Base-by-base conservation (phyloP, 1,140 invertebrate species). In the Harlomillsia oculata region DNA sequence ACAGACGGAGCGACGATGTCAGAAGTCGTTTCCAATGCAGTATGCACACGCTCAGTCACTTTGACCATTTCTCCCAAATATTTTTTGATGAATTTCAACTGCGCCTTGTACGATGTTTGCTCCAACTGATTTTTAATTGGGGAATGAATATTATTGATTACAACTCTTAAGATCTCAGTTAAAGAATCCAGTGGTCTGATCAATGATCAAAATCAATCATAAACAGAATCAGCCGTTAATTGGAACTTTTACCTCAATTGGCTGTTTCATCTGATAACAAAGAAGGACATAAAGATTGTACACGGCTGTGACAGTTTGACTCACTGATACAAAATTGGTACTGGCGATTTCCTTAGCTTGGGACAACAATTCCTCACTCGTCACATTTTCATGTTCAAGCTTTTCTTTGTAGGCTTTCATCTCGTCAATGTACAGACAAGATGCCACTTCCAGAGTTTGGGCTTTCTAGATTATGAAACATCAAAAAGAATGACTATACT, bases 81-180 rank as follows among this genome's bases (percentile, higher is more conserved):
- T 18, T 48, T 48, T 32, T 48, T 32, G 36, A 48, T 32, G 29
- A 48, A 48, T 8, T n/a, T 16, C 11, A 28, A 32, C n/a, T 48
- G 45, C 14, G 30, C 34, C 2, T 16, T 8, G 16, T 11, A 48
- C 16, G 30, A 28, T 6, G 30, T 21, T 21, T 48, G 28, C 18
- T 48, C 34, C 28, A 48, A 16, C 45, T 48, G 28, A 23, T 20
- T 20, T 14, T 5, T 44, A 44, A 44, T 9, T 34, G 32, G n/a
- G 8, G 32, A 9, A 34, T 9, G 8, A 34, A 34, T 34, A 9
- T 34, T 34, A 34, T 8, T n/a, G 32, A 34, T 34, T 34, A 34
- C 32, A 34, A 9, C n/a, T 9, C 32, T 34, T 34, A 9, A n/a
- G n/a, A n/a, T 34, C n/a, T 8, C 32, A n/a, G 32, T 34, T 34